Percentiles rank a stretch among this genome's conserved stretches.
These are phyloP conservation scores for Lydus trimaculatus DNA, from an alignment of 2,888 invertebrate species.

Conservation along the genomic window DNA sequence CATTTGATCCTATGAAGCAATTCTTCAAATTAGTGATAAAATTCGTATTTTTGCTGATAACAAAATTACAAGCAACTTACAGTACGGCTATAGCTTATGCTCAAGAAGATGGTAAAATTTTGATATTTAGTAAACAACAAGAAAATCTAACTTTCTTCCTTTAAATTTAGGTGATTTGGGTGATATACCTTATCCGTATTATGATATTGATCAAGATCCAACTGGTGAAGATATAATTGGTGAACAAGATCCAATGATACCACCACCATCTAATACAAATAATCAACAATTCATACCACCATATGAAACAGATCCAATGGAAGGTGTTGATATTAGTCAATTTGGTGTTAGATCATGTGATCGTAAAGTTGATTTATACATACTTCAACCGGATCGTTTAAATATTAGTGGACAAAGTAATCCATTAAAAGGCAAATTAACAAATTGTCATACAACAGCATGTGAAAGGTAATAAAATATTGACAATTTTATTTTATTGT, in stretches of 20 bases:
- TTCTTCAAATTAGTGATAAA: slow-evolving; percentile 65
- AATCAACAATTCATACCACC: slow-evolving; percentile 56
- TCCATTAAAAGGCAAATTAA: slow-evolving; percentile 86
- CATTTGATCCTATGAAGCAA: slow-evolving; percentile 65
- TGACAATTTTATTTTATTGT: not conserved
- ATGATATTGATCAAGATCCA: slow-evolving; percentile 39
- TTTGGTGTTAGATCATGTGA: slow-evolving; percentile 81
- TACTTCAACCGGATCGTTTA: slow-evolving; percentile 80
- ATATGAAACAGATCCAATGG: slow-evolving; percentile 57
- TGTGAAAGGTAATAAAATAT: slow-evolving; percentile 79
- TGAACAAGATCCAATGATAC: slow-evolving; percentile 54
- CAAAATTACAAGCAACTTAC: slow-evolving; percentile 61
- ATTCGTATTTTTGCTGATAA: slow-evolving; percentile 62
- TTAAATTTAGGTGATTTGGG: slow-evolving; percentile 31
- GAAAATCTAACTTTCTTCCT: not conserved
- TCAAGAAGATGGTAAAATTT: slow-evolving; percentile 62
- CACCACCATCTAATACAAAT: slow-evolving; percentile 60
- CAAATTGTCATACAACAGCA: slow-evolving; percentile 86
- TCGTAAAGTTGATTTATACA: slow-evolving; percentile 86
- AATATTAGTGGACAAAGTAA: slow-evolving; percentile 80
- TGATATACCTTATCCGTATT: slow-evolving; percentile 39
- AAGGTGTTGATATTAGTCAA: slow-evolving; percentile 57
- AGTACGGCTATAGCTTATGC: slow-evolving; percentile 58
- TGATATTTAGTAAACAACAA: not conserved
- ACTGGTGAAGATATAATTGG: slow-evolving; percentile 48